Conservation (phyloP, 2,797 vertebrate genomes). For the Leucoraja ocellata region DNA sequence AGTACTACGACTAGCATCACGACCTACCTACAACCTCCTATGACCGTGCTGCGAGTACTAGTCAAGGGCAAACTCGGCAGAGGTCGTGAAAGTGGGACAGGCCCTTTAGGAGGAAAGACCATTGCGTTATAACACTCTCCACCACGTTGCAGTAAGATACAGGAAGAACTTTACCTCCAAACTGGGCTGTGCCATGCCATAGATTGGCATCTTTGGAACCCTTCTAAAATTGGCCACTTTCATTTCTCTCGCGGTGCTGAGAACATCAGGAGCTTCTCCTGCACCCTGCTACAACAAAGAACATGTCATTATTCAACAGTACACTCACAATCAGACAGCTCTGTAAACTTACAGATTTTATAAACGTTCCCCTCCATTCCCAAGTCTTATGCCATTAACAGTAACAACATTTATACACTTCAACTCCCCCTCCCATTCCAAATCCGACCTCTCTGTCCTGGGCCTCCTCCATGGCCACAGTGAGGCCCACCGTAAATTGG, state of each 20-base stretch:
- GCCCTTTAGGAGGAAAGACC: neutral
- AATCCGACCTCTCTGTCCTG: too few species aligned
- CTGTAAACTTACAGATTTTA: neutral
- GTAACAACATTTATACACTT: too few species aligned
- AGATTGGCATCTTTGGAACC: conserved; percentile 89
- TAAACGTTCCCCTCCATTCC: neutral
- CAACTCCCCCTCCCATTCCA: too few species aligned
- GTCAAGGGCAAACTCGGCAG: too few species aligned
- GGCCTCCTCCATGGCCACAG: too few species aligned
- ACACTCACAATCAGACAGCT: neutral
- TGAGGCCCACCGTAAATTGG: too few species aligned
- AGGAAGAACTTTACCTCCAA: conserved; percentile 67
- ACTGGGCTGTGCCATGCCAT: conserved; percentile 83
- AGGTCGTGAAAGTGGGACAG: too few species aligned
- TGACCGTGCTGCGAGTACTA: too few species aligned
- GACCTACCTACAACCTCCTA: too few species aligned
- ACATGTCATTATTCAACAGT: neutral
- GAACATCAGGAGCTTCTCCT: conserved; percentile 78
- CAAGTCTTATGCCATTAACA: neutral
- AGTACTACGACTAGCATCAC: too few species aligned
- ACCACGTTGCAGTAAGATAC: neutral
- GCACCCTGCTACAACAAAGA: conserved; percentile 58
- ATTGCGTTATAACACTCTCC: neutral
- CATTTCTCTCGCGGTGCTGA: conserved; percentile 90
- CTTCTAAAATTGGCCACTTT: conserved; percentile 89